Evolutionary conservation across 2,888 invertebrate genomes (phyloP).

Genomic region (Lycaena phlaeas): DNA sequence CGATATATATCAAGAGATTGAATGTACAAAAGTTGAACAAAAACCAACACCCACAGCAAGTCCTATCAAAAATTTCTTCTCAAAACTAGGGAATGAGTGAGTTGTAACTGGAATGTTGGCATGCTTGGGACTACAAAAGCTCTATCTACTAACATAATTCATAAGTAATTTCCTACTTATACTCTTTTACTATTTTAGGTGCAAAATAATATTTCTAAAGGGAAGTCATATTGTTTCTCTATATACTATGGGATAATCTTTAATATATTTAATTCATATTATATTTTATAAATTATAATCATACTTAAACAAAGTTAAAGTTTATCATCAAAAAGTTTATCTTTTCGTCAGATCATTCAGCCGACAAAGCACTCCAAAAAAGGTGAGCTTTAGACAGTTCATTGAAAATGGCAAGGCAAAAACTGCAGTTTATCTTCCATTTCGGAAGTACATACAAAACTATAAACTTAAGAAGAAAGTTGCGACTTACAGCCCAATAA

Average conservation of each 20-base stretch:
- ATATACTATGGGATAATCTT: background rate
- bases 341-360: conserved; percentile 52
- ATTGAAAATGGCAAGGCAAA: conserved; percentile 60
- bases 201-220: background rate
- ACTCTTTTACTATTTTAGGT: conserved; percentile 7
- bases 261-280: too few relatives aligned
- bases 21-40: conserved; percentile 52
- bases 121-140: conserved; percentile 34
- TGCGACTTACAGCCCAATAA: conserved; percentile 50
- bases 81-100: conserved; percentile 66
- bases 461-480: conserved; percentile 55
- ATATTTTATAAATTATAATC: too few relatives aligned
- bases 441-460: conserved; percentile 63
- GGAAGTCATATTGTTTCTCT: background rate
- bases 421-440: conserved; percentile 77
- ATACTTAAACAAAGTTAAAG: too few relatives aligned
- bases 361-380: conserved; percentile 61
- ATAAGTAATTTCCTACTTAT: conserved; percentile 23
- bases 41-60: conserved; percentile 54
- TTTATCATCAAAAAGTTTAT: too few relatives aligned
- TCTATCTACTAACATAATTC: conserved; percentile 26
- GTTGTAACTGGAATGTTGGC: conserved; percentile 48
- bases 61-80: conserved; percentile 59
- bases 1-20: conserved; percentile 67
- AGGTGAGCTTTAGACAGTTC: conserved; percentile 57